Evolutionary conservation across 2,113 vertebrate genomes (phyloP).

Genomic region (Clarias batrachus): DNA sequence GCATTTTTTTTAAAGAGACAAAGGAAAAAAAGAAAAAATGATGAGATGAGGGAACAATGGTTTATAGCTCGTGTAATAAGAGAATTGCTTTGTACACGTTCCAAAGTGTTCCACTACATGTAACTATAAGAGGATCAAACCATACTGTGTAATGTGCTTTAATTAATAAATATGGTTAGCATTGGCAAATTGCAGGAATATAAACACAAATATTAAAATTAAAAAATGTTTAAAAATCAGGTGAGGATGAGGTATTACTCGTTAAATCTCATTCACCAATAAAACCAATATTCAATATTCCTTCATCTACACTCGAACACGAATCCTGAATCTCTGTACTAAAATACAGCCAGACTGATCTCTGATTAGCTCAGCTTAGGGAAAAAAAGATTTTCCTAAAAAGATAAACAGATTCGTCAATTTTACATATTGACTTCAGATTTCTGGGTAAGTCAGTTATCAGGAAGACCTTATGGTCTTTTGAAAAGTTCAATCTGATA

Average conservation of each 20-base stretch:
- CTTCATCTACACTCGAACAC: background rate
- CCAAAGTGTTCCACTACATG: background rate
- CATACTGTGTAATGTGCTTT: background rate
- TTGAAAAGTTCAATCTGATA: slow-evolving; percentile 53
- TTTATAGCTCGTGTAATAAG: background rate
- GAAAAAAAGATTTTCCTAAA: slow-evolving; percentile 35
- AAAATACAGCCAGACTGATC: slow-evolving; percentile 4
- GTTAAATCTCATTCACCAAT: background rate
- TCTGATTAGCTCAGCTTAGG: slow-evolving; percentile 20
- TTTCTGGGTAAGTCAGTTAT: slow-evolving; percentile 52
- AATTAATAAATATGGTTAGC: background rate
- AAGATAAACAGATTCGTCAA: slow-evolving; percentile 34
- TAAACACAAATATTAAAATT: background rate
- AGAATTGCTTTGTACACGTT: background rate
- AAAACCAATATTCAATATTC: slow-evolving; percentile 20
- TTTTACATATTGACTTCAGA: slow-evolving; percentile 39
- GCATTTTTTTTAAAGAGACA: background rate
- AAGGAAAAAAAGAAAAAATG: background rate
- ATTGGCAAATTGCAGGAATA: background rate
- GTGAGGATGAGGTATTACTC: too few relatives aligned
- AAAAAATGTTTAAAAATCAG: too few relatives aligned
- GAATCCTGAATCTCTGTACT: slow-evolving; percentile 2
- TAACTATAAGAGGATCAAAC: background rate
- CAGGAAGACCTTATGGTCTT: slow-evolving; percentile 47
- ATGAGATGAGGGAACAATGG: background rate